Conservation (phyloP, 2,888 invertebrate species). For the Lagria hirta region DNA sequence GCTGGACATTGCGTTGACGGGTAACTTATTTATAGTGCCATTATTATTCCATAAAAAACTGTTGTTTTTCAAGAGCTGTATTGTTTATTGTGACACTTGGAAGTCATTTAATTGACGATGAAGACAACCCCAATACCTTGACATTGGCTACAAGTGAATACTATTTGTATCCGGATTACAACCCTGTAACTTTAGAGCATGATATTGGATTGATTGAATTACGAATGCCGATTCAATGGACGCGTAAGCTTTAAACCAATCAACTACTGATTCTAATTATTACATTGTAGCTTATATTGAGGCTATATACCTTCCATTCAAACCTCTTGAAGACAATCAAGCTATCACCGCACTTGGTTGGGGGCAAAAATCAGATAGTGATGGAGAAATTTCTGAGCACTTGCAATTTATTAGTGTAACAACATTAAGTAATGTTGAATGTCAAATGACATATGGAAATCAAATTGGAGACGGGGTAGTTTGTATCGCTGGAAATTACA, state of each 20-base stretch:
- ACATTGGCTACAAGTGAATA: constrained; percentile 7
- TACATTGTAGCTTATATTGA: background rate
- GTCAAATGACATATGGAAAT: constrained; percentile 2
- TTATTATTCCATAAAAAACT: background rate
- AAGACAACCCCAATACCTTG: constrained; percentile 2
- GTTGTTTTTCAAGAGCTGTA: constrained; percentile 3
- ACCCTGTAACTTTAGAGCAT: constrained; percentile 7
- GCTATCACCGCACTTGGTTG: background rate
- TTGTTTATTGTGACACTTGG: constrained; percentile 4
- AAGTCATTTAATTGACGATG: too few relatives aligned
- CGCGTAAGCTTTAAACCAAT: background rate
- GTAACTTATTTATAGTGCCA: too few relatives aligned
- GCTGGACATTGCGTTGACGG: constrained; percentile 12
- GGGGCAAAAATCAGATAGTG: constrained; percentile 7
- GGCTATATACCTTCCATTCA: background rate
- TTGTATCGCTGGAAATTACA: constrained; percentile 7
- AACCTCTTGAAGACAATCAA: background rate
- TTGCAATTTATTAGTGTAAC: background rate
- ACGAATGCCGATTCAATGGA: constrained; percentile 4
- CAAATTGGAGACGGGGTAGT: constrained; percentile 2
- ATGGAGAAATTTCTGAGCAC: background rate
- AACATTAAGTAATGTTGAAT: constrained; percentile 1
- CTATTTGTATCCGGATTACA: constrained; percentile 8
- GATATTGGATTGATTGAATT: constrained; percentile 10
- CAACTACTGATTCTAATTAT: background rate